Conservation (phyloP, 2,797 vertebrate genomes). For the Argya squamiceps region DNA sequence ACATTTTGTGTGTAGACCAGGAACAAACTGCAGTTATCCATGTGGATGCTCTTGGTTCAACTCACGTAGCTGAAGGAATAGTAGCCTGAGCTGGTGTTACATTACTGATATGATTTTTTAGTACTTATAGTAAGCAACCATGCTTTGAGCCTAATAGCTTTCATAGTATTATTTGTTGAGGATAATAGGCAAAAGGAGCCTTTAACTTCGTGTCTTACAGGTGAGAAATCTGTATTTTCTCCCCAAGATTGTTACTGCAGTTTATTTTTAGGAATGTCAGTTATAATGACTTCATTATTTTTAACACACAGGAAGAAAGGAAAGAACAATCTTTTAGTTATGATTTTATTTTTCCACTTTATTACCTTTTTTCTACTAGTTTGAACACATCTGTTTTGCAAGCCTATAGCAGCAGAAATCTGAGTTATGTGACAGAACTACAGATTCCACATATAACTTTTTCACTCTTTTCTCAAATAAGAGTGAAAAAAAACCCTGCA, state of each 20-base stretch:
- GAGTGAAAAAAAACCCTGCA: neutral
- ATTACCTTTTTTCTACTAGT: neutral
- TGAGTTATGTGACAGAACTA: neutral
- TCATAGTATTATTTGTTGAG: neutral
- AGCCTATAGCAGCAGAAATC: neutral
- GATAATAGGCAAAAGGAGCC: neutral
- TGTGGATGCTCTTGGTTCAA: neutral
- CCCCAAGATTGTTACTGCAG: neutral
- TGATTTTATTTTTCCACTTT: neutral
- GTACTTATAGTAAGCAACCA: neutral
- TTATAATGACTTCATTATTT: slow-evolving; percentile 19
- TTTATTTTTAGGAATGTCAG: neutral
- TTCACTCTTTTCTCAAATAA: neutral
- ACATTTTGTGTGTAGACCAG: neutral
- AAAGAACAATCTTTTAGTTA: neutral
- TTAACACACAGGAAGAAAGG: neutral
- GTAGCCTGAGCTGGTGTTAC: neutral
- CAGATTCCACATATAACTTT: neutral
- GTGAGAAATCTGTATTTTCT: neutral
- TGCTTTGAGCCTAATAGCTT: neutral
- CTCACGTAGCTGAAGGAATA: fast-evolving
- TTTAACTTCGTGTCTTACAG: neutral
- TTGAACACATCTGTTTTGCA: neutral
- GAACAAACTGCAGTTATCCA: fast-evolving
- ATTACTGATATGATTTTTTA: neutral